phyloP scores from a whole-genome alignment of 92 coral and sea anemone genomes.

The Actinostola sp. region DNA sequence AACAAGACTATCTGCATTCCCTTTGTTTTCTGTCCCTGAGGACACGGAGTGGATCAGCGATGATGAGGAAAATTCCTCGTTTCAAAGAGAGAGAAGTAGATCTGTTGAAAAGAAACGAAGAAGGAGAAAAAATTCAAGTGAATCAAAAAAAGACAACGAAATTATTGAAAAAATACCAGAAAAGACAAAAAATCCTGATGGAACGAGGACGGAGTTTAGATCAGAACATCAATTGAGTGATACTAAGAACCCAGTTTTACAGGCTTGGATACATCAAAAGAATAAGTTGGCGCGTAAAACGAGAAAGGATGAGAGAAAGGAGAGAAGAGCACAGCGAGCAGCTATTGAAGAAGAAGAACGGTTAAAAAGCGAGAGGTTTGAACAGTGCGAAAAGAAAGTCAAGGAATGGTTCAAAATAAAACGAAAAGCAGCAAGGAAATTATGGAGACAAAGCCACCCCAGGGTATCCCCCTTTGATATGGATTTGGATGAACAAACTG shows the following conservation, averaged over 20 bases:
- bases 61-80: constrained; percentile 27
- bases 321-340: constrained; percentile 67
- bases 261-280: constrained; percentile 88
- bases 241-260: constrained; percentile 74
- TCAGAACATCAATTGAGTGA: constrained; percentile 85
- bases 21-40: constrained; percentile 74
- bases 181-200: constrained; percentile 68
- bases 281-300: constrained; percentile 62
- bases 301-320: constrained; percentile 67
- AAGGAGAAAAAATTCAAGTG: constrained; percentile 6
- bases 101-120: constrained; percentile 12
- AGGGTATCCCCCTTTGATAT: constrained; percentile 57
- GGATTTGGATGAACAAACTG: constrained; percentile 17
- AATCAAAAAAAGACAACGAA: constrained; percentile 3
- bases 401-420: constrained; percentile 70
- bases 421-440: constrained; percentile 47
- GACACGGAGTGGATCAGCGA: constrained; percentile 87
- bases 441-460: constrained; percentile 49
- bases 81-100: constrained; percentile 3
- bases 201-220: constrained; percentile 61
- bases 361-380: constrained; percentile 43
- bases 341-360: constrained; percentile 73
- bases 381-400: constrained; percentile 59
- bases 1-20: constrained; percentile 75
- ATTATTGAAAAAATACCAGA: neutral